Conservation (phyloP, 2,797 vertebrate species). For the Semaprochilodus insignis region DNA sequence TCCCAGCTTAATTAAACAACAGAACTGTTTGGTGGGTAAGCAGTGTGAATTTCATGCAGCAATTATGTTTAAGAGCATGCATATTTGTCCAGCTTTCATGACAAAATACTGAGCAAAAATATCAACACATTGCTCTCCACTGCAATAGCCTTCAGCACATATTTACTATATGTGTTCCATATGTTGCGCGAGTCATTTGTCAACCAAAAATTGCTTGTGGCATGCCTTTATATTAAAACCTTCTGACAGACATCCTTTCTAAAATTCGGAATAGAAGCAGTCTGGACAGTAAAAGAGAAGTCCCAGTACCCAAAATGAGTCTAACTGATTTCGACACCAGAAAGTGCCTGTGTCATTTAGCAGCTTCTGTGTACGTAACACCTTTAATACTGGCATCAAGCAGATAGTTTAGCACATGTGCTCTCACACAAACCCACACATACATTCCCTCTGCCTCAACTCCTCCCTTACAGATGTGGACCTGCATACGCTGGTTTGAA, state of each 20-base stretch:
- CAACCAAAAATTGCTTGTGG: slow-evolving; percentile 16
- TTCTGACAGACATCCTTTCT: neutral
- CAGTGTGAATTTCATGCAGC: neutral
- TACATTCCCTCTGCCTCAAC: neutral
- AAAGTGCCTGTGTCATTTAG: slow-evolving; percentile 20
- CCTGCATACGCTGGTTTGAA: slow-evolving; percentile 49
- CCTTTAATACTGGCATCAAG: slow-evolving; percentile 8
- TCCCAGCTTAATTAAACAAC: neutral
- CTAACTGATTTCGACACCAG: slow-evolving; percentile 18
- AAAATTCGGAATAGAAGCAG: neutral
- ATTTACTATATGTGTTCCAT: slow-evolving; percentile 28
- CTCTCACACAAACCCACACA: neutral
- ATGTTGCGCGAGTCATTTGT: slow-evolving; percentile 43
- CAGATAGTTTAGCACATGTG: slow-evolving; percentile 3
- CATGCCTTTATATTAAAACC: slow-evolving; percentile 36
- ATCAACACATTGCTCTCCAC: slow-evolving; percentile 12
- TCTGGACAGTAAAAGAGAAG: neutral
- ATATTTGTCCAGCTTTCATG: neutral
- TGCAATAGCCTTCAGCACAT: slow-evolving; percentile 36
- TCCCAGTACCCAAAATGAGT: neutral
- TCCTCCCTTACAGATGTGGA: slow-evolving; percentile 43
- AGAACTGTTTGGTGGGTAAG: neutral
- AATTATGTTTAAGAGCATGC: neutral
- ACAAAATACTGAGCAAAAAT: neutral
- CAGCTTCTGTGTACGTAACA: slow-evolving; percentile 16